A percentile compares a stretch with the other conserved stretches of the same genome.
Conservation (phyloP, 2,113 vertebrate species). For the Oophaga pumilio region DNA sequence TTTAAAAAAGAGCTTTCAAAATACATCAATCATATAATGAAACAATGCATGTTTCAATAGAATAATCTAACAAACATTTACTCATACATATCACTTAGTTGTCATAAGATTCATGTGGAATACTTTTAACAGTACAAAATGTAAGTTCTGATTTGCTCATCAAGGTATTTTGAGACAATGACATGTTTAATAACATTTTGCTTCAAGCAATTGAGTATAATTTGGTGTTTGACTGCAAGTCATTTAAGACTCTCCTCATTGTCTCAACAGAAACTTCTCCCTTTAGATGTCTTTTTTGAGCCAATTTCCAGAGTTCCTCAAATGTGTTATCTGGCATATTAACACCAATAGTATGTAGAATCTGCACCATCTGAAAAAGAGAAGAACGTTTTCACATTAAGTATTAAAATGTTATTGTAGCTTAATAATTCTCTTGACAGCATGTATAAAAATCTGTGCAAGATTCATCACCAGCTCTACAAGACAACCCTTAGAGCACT, state of each 20-base stretch:
- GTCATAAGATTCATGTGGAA: neutral
- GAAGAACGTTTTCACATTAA: neutral
- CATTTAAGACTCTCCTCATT: slow-evolving; percentile 75
- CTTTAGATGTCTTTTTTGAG: slow-evolving; percentile 71
- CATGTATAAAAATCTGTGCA: no score
- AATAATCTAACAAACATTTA: neutral
- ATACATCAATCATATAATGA: neutral
- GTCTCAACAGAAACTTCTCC: slow-evolving; percentile 82
- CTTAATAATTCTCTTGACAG: neutral
- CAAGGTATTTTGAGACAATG: neutral
- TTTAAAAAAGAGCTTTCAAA: neutral
- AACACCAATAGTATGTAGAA: slow-evolving; percentile 78
- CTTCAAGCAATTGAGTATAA: slow-evolving; percentile 5
- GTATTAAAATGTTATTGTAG: neutral
- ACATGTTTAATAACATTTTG: neutral
- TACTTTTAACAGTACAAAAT: neutral
- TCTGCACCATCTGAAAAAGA: slow-evolving; percentile 75
- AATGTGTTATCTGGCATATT: slow-evolving; percentile 76
- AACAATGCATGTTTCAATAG: neutral
- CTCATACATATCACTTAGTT: neutral
- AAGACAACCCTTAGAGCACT: no score
- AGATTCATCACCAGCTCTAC: no score
- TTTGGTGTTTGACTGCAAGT: slow-evolving; percentile 66
- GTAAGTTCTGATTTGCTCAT: neutral
- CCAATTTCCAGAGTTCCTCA: slow-evolving; percentile 82